Percentiles rank a stretch among this genome's conserved stretches.
phyloP scores from a whole-genome alignment of 1,140 invertebrate species.

The Xylocopa sonorina region DNA sequence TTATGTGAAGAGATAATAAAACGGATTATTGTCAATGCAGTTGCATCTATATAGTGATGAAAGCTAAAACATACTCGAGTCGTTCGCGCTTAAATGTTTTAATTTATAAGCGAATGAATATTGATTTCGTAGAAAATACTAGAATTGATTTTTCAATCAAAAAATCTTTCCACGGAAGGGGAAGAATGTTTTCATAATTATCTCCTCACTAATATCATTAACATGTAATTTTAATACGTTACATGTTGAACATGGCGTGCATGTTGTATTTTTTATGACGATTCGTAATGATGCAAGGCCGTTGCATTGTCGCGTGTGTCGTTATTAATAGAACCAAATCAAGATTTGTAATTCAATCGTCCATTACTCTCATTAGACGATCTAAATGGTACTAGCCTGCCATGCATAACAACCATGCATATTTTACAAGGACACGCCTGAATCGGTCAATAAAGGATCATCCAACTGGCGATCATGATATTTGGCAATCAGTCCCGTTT shows the following conservation, averaged over 20 bases:
- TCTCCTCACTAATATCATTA: no score
- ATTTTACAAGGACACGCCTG: background rate
- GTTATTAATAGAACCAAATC: conserved; percentile 22
- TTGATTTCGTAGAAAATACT: no score
- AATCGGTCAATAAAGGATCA: background rate
- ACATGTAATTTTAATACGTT: background rate
- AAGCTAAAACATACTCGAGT: background rate
- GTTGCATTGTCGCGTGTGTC: background rate
- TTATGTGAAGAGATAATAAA: background rate
- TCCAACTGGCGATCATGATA: background rate
- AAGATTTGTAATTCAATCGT: background rate
- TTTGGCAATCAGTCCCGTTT: background rate
- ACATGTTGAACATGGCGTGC: no score
- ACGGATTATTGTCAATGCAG: background rate
- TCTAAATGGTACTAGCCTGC: background rate
- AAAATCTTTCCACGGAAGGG: no score
- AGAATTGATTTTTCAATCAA: no score
- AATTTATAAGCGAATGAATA: no score
- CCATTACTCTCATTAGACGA: background rate
- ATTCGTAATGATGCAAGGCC: background rate
- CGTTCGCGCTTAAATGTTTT: background rate
- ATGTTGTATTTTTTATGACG: background rate
- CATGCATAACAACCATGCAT: background rate
- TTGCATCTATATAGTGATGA: background rate
- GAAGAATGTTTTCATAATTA: no score